Percentiles rank a stretch among this genome's conserved stretches.
These are phyloP conservation scores for Eudemis profundana DNA, from an alignment of 2,888 invertebrate genomes.

Conservation along the genomic window DNA sequence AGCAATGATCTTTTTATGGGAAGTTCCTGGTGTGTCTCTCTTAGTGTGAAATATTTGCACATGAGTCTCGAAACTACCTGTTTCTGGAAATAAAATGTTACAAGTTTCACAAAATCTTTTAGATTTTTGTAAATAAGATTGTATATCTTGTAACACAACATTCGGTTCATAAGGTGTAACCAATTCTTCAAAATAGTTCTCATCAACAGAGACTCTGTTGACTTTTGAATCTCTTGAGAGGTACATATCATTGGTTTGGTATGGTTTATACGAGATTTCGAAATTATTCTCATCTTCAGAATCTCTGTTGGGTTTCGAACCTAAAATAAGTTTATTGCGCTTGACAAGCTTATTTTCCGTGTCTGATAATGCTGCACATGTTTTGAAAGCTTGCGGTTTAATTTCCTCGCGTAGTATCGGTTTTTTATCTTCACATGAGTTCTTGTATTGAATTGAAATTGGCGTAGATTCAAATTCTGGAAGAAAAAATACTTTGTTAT, in stretches of 20 bases:
- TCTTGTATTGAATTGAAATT: constrained; percentile 20
- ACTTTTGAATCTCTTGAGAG: constrained; percentile 56
- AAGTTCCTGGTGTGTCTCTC: constrained; percentile 13
- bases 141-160: constrained; percentile 59
- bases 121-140: constrained; percentile 57
- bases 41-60: constrained; percentile 47
- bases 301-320: constrained; percentile 56
- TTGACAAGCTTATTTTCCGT: constrained; percentile 36
- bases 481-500: constrained; percentile 4
- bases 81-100: constrained; percentile 64
- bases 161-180: constrained; percentile 50
- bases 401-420: constrained; percentile 7
- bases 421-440: constrained; percentile 2
- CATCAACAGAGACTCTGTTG: constrained; percentile 34
- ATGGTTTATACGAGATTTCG: constrained; percentile 45
- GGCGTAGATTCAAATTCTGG: constrained; percentile 29
- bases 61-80: constrained; percentile 52
- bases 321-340: constrained; percentile 63
- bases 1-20: constrained; percentile 14
- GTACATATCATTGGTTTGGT: constrained; percentile 51
- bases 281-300: constrained; percentile 29
- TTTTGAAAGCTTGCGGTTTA: background rate
- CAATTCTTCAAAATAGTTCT: constrained; percentile 43
- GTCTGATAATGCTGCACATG: constrained; percentile 1
- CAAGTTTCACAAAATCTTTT: constrained; percentile 66